phyloP scores from a whole-genome alignment of 2,797 vertebrate genomes.

The Pseudochromis fuscus region DNA sequence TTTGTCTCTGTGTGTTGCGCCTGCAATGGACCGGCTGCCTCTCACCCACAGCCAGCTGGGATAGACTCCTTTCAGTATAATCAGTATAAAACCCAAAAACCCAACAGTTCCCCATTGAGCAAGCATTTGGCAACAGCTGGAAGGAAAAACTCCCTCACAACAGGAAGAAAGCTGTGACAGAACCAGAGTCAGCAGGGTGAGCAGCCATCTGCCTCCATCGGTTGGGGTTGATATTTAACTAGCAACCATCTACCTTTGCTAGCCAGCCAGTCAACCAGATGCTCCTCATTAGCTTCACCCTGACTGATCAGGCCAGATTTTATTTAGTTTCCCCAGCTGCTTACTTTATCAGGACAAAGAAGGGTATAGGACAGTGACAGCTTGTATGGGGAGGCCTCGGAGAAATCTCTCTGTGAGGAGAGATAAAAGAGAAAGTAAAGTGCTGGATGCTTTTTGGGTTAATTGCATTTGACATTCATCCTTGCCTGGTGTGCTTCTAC shows the following conservation, averaged over 20 bases:
- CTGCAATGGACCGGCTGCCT: too few species aligned
- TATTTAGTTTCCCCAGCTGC: slow-evolving; percentile 39
- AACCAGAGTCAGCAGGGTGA: too few species aligned
- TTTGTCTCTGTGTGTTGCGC: too few species aligned
- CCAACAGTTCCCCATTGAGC: too few species aligned
- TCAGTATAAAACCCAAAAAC: too few species aligned
- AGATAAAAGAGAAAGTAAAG: slow-evolving; percentile 78
- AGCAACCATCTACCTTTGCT: slow-evolving; percentile 24
- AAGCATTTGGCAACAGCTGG: too few species aligned
- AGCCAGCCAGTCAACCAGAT: slow-evolving; percentile 22
- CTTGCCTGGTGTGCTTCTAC: slow-evolving; percentile 63
- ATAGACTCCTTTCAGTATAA: too few species aligned
- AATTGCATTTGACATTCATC: slow-evolving; percentile 82
- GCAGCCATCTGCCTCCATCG: too few species aligned
- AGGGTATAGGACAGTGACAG: slow-evolving; percentile 59
- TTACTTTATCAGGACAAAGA: slow-evolving; percentile 52
- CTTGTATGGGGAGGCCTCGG: slow-evolving; percentile 49
- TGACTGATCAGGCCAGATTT: slow-evolving; percentile 30
- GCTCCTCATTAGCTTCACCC: slow-evolving; percentile 29
- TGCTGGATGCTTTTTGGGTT: slow-evolving; percentile 76
- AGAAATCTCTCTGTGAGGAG: slow-evolving; percentile 73
- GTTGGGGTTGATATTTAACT: slow-evolving; percentile 19
- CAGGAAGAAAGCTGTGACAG: too few species aligned
- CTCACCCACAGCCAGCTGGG: too few species aligned
- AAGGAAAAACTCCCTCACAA: too few species aligned